Evolutionary conservation across 2,888 invertebrate genomes (phyloP).

Genomic region (Gibbula magus): DNA sequence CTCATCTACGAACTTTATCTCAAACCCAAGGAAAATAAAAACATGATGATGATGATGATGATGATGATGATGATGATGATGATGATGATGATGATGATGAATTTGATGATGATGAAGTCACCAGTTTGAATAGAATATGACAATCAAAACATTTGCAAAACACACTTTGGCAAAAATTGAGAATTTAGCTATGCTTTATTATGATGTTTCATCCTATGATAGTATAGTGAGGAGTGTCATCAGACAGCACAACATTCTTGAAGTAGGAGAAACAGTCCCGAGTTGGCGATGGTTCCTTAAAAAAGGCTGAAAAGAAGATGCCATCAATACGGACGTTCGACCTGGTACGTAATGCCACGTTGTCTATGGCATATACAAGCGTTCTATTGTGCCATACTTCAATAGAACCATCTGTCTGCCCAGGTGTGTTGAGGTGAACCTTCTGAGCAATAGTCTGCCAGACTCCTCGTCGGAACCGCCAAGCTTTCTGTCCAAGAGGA

Average conservation of each 20-base stretch:
- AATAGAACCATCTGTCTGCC: constrained; percentile 45
- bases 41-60: too few species aligned
- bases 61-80: too few species aligned
- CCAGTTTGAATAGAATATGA: too few species aligned
- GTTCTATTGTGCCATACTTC: constrained; percentile 49
- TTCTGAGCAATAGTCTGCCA: constrained; percentile 53
- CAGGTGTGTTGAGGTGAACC: constrained; percentile 46
- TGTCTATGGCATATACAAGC: constrained; percentile 36
- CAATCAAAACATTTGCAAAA: too few species aligned
- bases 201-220: background rate
- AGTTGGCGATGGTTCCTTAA: constrained; percentile 49
- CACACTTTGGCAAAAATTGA: too few species aligned
- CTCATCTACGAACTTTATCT: too few species aligned
- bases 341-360: constrained; percentile 45
- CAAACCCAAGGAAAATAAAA: too few species aligned
- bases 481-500: constrained; percentile 36
- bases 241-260: constrained; percentile 47
- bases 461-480: constrained; percentile 33
- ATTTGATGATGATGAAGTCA: too few species aligned
- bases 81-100: too few species aligned
- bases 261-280: constrained; percentile 54
- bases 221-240: background rate
- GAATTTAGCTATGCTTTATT: too few species aligned
- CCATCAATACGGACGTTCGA: constrained; percentile 46
- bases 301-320: constrained; percentile 60